phyloP scores from a whole-genome alignment of 2,113 vertebrate genomes.

The Caranx melampygus region DNA sequence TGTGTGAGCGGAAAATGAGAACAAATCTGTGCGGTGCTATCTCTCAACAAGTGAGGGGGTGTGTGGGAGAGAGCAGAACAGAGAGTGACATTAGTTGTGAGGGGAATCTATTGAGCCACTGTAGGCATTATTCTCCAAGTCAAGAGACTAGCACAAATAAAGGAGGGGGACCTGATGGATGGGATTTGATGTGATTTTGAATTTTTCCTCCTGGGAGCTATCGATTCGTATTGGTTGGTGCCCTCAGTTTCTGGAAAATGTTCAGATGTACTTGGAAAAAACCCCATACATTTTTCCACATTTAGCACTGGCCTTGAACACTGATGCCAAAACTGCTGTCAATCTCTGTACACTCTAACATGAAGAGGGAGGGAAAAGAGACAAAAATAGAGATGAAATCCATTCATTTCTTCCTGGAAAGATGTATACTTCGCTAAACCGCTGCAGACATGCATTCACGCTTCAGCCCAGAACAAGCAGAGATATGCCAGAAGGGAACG shows the following conservation, averaged over 20 bases:
- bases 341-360: background rate
- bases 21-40: slow-evolving; percentile 45
- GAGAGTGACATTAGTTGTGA: slow-evolving; percentile 65
- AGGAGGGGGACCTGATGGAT: slow-evolving; percentile 50
- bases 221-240: slow-evolving; percentile 27
- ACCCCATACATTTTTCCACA: background rate
- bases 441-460: slow-evolving; percentile 48
- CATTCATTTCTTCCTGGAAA: slow-evolving; percentile 48
- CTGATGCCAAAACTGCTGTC: slow-evolving; percentile 17
- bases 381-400: slow-evolving; percentile 40
- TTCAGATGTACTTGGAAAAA: background rate
- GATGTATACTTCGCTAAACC: slow-evolving; percentile 58
- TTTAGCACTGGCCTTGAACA: slow-evolving; percentile 34
- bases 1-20: slow-evolving; percentile 54
- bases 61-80: slow-evolving; percentile 62
- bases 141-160: slow-evolving; percentile 55
- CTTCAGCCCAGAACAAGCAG: slow-evolving; percentile 49
- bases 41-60: slow-evolving; percentile 66
- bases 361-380: slow-evolving; percentile 3
- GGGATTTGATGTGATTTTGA: slow-evolving; percentile 48
- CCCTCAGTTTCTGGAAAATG: slow-evolving; percentile 26
- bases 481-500: slow-evolving; percentile 47
- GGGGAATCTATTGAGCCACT: slow-evolving; percentile 74
- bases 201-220: slow-evolving; percentile 10
- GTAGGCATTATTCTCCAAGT: slow-evolving; percentile 68